Conservation (phyloP, 2,888 invertebrate species). For the Carterocephalus palaemon region DNA sequence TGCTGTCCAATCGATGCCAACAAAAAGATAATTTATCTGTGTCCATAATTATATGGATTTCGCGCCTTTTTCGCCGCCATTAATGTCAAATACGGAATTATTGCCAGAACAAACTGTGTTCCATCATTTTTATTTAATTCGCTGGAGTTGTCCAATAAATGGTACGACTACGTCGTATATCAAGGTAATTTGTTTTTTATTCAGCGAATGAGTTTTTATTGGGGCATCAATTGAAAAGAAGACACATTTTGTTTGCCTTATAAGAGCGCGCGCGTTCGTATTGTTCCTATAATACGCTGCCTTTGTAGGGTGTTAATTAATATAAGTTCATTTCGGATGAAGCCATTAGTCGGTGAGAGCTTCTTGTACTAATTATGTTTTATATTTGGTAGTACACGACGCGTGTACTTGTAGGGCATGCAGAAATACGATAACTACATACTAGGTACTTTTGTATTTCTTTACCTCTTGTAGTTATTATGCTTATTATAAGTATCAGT, state of each 20-base stretch:
- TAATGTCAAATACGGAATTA: slow-evolving; percentile 25
- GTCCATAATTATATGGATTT: slow-evolving; percentile 28
- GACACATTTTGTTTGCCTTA: slow-evolving; percentile 22
- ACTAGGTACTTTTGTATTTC: no score
- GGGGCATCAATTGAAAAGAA: slow-evolving; percentile 19
- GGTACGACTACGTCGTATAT: slow-evolving; percentile 20
- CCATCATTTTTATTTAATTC: slow-evolving; percentile 25
- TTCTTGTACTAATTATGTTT: slow-evolving; percentile 21
- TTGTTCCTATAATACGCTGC: slow-evolving; percentile 22
- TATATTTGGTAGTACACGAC: slow-evolving; percentile 15
- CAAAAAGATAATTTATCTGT: slow-evolving; percentile 28
- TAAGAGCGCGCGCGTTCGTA: slow-evolving; percentile 16
- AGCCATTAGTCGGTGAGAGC: slow-evolving; percentile 18
- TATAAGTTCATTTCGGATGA: slow-evolving; percentile 23
- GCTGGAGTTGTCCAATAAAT: slow-evolving; percentile 23
- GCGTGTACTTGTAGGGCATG: neutral
- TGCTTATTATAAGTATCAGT: no score
- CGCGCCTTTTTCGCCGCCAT: slow-evolving; percentile 27
- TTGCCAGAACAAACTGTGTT: slow-evolving; percentile 22
- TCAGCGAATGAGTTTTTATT: slow-evolving; percentile 22
- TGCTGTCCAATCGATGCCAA: slow-evolving; percentile 21
- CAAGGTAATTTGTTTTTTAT: slow-evolving; percentile 24
- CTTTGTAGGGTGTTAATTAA: slow-evolving; percentile 23
- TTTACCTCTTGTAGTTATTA: no score
- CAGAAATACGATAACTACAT: no score